A percentile compares a stretch with the other conserved stretches of the same genome.
These are phyloP conservation scores for mouse (Mus musculus) DNA, from an alignment of 2,113 vertebrate species.

Conservation along the genomic window DNA sequence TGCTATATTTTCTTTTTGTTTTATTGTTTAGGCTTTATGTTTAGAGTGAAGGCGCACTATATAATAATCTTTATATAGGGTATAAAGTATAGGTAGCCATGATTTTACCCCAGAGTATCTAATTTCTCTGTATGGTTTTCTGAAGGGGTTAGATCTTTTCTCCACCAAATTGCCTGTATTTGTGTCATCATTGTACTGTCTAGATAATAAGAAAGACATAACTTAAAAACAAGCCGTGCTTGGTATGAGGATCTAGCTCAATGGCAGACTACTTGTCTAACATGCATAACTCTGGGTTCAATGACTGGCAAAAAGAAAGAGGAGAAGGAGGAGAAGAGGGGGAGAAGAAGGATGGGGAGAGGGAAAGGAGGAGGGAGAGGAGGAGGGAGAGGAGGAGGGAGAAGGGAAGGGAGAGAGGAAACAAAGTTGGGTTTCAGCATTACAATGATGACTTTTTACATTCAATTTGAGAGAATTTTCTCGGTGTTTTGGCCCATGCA, in stretches of 20 bases:
- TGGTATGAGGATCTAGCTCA: background rate
- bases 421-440: background rate
- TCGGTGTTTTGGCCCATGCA: background rate
- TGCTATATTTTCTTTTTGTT: background rate
- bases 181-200: background rate
- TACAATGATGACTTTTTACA: background rate
- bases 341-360: no score
- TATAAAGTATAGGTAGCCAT: background rate
- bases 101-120: background rate
- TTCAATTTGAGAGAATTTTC: background rate
- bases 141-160: background rate
- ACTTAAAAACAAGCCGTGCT: background rate
- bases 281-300: background rate
- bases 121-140: background rate
- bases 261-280: background rate
- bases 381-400: no score
- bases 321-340: rapidly evolving
- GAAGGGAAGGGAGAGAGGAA: no score
- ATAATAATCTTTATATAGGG: background rate
- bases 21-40: background rate
- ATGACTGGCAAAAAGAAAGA: background rate
- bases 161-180: background rate
- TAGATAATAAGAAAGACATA: background rate
- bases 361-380: no score
- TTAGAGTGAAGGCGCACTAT: background rate